phyloP scores from a whole-genome alignment of 2,888 invertebrate genomes.

The Venusia cambrica region DNA sequence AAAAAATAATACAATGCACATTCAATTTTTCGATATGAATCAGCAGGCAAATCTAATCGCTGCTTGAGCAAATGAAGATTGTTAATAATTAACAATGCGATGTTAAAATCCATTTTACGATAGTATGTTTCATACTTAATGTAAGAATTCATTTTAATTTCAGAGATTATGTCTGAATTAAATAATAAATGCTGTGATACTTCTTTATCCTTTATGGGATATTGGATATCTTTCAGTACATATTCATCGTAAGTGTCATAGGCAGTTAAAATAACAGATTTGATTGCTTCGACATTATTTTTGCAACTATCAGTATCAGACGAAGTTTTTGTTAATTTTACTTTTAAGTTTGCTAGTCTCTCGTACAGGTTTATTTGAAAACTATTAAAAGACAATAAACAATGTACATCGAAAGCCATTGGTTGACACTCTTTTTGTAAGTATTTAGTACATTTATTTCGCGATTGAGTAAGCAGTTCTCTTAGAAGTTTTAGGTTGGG shows the following conservation, averaged over 20 bases:
- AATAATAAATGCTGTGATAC: too few species aligned
- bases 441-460: constrained; percentile 2
- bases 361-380: constrained; percentile 11
- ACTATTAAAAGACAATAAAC: constrained; percentile 6
- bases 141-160: neutral
- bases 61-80: constrained; percentile 18
- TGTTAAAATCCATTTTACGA: constrained; percentile 25
- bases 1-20: constrained; percentile 23
- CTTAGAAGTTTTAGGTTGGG: constrained; percentile 5
- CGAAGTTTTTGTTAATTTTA: neutral
- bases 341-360: neutral
- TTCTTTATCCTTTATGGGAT: neutral
- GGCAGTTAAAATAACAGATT: constrained; percentile 3
- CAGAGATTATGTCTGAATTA: too few species aligned
- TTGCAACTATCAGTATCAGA: constrained; percentile 1
- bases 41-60: constrained; percentile 9
- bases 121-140: constrained; percentile 16
- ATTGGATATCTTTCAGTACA: too few species aligned
- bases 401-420: constrained; percentile 2
- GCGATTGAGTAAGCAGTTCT: neutral
- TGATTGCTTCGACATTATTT: constrained; percentile 5
- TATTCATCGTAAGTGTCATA: constrained; percentile 6
- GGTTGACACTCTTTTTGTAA: too few species aligned
- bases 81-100: constrained; percentile 22
- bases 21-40: constrained; percentile 22